phyloP scores from a whole-genome alignment of 2,888 invertebrate species.

The Hirudinaria manillensis region DNA sequence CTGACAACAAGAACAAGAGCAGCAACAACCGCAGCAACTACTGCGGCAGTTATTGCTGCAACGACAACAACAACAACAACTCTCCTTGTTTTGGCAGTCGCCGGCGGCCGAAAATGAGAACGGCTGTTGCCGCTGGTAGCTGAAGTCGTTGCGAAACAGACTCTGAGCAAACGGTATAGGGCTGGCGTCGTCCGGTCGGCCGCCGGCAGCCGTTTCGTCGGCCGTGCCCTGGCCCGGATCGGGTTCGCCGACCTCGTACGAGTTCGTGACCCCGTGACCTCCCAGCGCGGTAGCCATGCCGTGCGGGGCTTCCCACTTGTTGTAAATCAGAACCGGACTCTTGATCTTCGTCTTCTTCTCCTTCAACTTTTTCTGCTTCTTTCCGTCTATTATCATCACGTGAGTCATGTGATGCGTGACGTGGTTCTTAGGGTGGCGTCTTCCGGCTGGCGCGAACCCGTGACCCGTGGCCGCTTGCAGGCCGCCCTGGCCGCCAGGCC shows the following conservation, averaged over 20 bases:
- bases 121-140: not conserved
- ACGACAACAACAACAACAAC: not conserved
- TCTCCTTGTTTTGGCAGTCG: not conserved
- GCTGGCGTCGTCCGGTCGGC: not conserved
- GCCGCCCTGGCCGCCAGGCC: not conserved
- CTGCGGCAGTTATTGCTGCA: not conserved
- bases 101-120: not conserved
- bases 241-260: not conserved
- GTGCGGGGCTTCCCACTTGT: slow-evolving; percentile 39
- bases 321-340: slow-evolving; percentile 38
- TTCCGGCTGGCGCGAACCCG: not conserved
- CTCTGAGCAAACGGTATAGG: not conserved
- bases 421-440: slow-evolving; percentile 28
- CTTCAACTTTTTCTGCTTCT: slow-evolving; percentile 27
- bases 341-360: slow-evolving; percentile 37
- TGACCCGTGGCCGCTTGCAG: not conserved
- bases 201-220: not conserved
- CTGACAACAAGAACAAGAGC: not conserved
- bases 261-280: not conserved
- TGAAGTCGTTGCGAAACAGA: not conserved
- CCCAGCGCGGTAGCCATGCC: not conserved
- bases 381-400: slow-evolving; percentile 33
- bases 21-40: too few relatives aligned
- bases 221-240: not conserved
- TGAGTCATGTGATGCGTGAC: slow-evolving; percentile 36